Conservation (phyloP, 1,140 invertebrate species). For the Hirudo medicinalis region DNA sequence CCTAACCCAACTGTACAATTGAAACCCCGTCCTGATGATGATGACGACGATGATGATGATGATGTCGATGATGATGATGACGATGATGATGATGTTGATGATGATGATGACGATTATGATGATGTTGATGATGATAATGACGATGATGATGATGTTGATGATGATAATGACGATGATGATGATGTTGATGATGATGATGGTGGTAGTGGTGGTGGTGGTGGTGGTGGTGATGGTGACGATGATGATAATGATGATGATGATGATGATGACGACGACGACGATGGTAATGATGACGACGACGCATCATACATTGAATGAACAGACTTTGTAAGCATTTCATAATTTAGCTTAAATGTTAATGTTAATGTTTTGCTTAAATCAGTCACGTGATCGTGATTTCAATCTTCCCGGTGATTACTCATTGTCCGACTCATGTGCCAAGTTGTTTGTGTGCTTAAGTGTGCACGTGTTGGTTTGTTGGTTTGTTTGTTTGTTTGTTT, state of each 20-base stretch:
- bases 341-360: background rate
- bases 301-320: background rate
- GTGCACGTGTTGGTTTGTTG: no score
- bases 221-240: no score
- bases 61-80: background rate
- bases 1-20: no score
- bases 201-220: background rate
- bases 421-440: background rate
- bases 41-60: conserved; percentile 7
- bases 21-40: background rate
- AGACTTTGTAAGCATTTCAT: background rate
- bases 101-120: conserved; percentile 3
- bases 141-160: background rate
- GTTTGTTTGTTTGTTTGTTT: background rate
- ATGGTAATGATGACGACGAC: background rate
- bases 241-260: no score
- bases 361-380: background rate
- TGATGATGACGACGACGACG: background rate
- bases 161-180: background rate
- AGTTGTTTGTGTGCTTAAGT: no score
- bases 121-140: background rate
- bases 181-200: no score
- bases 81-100: conserved; percentile 7
- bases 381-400: background rate
- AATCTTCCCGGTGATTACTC: background rate